Conservation (phyloP, 2,113 vertebrate species). For the Podocnemis expansa region DNA sequence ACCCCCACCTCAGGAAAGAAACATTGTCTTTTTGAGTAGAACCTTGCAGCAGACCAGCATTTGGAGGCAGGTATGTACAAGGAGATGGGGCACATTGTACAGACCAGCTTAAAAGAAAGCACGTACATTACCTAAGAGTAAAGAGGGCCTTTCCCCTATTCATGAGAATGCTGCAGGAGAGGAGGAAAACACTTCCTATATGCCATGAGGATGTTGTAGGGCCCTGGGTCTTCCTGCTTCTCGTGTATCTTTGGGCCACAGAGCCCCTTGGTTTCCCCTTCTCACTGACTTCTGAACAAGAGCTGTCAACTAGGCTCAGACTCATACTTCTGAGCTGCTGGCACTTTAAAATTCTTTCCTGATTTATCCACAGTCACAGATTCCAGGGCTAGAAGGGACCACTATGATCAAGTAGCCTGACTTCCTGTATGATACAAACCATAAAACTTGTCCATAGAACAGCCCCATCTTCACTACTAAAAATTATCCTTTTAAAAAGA, state of each 20-base stretch:
- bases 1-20: background rate
- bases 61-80: fast-evolving
- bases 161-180: background rate
- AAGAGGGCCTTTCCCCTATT: background rate
- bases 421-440: background rate
- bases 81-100: background rate
- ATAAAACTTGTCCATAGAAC: background rate
- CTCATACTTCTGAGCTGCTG: fast-evolving
- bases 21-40: background rate
- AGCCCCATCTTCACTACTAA: background rate
- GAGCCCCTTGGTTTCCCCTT: background rate
- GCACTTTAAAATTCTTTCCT: background rate
- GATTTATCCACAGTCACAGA: background rate
- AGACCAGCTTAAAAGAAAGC: background rate
- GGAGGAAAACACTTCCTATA: background rate
- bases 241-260: background rate
- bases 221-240: background rate
- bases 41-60: background rate
- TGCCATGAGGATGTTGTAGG: background rate
- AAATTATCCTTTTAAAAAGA: background rate
- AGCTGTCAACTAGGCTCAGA: background rate
- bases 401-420: background rate
- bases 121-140: background rate
- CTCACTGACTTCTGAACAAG: background rate
- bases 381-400: background rate